A percentile compares a stretch with the other conserved stretches of the same genome.
These are phyloP conservation scores for Caenorhabditis sp. DNA, from an alignment of 2,888 invertebrate species.

Conservation along the genomic window DNA sequence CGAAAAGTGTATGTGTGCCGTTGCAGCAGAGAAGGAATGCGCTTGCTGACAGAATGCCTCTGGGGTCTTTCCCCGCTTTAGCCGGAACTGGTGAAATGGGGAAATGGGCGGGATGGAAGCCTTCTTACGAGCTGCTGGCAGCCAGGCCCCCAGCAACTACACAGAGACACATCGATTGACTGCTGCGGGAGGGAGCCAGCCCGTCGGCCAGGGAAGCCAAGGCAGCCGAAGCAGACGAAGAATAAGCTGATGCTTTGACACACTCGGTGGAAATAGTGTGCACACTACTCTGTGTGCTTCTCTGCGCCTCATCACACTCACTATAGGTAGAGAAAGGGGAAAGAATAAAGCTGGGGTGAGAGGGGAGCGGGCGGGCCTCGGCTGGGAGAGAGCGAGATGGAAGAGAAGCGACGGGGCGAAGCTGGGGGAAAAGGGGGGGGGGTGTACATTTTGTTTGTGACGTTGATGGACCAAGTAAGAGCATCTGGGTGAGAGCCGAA, in stretches of 20 bases:
- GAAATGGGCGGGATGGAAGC: constrained; percentile 15
- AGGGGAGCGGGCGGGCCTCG: constrained; percentile 30
- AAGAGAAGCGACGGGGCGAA: constrained; percentile 22
- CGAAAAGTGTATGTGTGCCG: constrained; percentile 19
- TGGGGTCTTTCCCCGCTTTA: neutral
- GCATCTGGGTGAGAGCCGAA: constrained; percentile 23
- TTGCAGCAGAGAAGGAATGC: neutral
- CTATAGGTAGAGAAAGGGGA: constrained; percentile 7
- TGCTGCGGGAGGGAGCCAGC: constrained; percentile 31
- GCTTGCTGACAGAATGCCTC: constrained; percentile 33
- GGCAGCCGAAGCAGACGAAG: constrained; percentile 16
- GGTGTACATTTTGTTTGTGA: constrained; percentile 30
- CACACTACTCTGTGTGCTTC: constrained; percentile 13
- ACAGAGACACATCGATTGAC: constrained; percentile 47
- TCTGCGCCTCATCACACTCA: constrained; percentile 20
- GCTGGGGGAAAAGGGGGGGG: constrained; percentile 31
- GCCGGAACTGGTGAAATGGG: neutral
- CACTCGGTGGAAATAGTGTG: constrained; percentile 8
- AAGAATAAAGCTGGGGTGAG: constrained; percentile 31
- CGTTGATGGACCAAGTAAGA: constrained; percentile 62
- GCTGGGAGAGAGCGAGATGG: constrained; percentile 4
- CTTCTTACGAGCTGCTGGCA: constrained; percentile 36
- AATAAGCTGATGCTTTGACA: constrained; percentile 33
- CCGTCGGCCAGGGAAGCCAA: constrained; percentile 42
- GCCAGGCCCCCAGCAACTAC: constrained; percentile 22